phyloP scores from a whole-genome alignment of 2,113 vertebrate species.

The Thryonomys swinderianus region DNA sequence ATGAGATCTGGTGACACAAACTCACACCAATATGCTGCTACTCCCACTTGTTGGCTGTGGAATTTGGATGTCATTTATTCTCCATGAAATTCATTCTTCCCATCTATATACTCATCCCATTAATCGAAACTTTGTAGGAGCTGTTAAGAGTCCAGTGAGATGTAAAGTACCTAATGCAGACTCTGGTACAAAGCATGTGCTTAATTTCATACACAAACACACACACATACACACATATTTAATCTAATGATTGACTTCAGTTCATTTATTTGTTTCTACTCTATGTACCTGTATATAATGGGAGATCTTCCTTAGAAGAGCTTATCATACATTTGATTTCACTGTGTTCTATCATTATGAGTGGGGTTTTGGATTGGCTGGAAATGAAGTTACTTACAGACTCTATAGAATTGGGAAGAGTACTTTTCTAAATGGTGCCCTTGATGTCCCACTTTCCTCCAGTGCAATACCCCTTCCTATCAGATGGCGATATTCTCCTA shows the following conservation, averaged over 20 bases:
- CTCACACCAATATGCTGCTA: background rate
- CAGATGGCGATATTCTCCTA: background rate
- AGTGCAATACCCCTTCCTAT: background rate
- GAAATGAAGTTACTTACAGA: background rate
- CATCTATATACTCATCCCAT: background rate
- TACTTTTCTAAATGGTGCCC: background rate
- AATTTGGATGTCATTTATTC: slow-evolving; percentile 4
- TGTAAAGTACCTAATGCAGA: background rate
- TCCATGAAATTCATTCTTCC: background rate
- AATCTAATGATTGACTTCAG: background rate
- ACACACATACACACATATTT: too few relatives aligned
- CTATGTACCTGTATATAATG: background rate
- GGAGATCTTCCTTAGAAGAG: background rate
- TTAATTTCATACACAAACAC: too few relatives aligned
- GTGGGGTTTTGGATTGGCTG: background rate
- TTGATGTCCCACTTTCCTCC: background rate
- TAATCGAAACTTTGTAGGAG: background rate
- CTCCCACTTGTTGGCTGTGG: background rate
- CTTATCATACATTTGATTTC: background rate
- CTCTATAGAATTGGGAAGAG: background rate
- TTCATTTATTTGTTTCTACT: background rate
- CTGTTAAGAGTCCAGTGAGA: background rate
- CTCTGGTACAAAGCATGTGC: background rate
- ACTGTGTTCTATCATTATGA: background rate
- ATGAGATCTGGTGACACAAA: background rate